phyloP scores from a whole-genome alignment of 1,140 invertebrate genomes.

The Cherax quadricarinatus region DNA sequence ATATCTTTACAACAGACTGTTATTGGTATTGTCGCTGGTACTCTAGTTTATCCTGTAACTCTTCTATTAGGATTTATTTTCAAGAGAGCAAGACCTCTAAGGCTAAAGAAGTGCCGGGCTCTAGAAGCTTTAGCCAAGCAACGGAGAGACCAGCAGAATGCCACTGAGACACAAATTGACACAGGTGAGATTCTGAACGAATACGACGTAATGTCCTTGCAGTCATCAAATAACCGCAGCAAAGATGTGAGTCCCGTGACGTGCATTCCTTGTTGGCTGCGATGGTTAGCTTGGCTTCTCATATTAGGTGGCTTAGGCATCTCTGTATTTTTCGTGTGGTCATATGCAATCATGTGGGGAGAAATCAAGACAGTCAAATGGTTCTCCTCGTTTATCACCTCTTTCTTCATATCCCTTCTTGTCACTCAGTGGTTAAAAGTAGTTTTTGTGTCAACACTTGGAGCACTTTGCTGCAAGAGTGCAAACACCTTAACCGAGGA shows the following conservation, averaged over 20 bases:
- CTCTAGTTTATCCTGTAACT: conserved; percentile 49
- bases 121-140: conserved; percentile 15
- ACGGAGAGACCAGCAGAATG: not conserved
- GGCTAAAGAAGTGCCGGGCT: conserved; percentile 28
- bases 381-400: conserved; percentile 80
- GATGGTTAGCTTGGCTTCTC: conserved; percentile 78
- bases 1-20: conserved; percentile 37
- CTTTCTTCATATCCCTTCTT: conserved; percentile 80
- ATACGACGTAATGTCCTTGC: conserved; percentile 7
- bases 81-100: conserved; percentile 64
- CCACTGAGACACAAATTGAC: not conserved
- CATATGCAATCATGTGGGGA: conserved; percentile 80
- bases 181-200: not conserved
- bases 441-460: conserved; percentile 29
- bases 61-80: conserved; percentile 55
- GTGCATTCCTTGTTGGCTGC: conserved; percentile 79
- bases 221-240: conserved; percentile 15
- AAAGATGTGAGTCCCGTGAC: conserved; percentile 48
- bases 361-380: conserved; percentile 80
- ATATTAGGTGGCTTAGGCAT: conserved; percentile 76
- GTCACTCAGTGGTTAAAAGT: conserved; percentile 81
- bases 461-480: conserved; percentile 39
- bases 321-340: conserved; percentile 78
- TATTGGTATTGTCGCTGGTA: conserved; percentile 32
- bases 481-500: conserved; percentile 77